These are phyloP conservation scores for Sapajus apella DNA, from an alignment of 2,113 vertebrate genomes.

Conservation along the genomic window DNA sequence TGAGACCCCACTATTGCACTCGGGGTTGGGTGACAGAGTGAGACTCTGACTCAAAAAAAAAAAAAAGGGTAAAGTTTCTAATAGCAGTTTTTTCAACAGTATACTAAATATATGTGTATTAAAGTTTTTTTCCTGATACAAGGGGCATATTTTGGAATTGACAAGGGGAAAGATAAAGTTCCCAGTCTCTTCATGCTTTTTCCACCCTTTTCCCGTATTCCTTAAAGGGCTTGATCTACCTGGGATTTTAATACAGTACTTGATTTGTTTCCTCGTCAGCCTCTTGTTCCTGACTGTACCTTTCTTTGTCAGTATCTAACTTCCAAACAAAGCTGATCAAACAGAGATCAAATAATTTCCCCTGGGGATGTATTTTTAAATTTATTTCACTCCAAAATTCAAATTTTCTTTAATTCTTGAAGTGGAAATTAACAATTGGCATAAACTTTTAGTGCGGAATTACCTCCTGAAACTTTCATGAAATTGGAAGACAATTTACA, in stretches of 20 bases:
- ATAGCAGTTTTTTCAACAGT: neutral
- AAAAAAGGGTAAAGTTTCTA: neutral
- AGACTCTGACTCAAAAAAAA: too few relatives aligned
- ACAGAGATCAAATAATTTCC: neutral
- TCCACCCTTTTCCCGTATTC: too few relatives aligned
- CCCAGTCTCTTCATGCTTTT: neutral
- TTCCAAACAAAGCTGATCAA: conserved; percentile 43
- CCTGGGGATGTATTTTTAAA: neutral
- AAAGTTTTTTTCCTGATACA: neutral
- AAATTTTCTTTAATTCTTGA: conserved; percentile 38
- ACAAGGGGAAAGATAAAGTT: neutral
- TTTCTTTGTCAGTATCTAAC: conserved; percentile 42
- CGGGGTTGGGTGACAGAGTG: too few relatives aligned
- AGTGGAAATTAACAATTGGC: conserved; percentile 17
- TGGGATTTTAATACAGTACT: neutral
- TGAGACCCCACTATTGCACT: too few relatives aligned
- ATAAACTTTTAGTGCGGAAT: conserved; percentile 48
- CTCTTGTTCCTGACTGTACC: neutral
- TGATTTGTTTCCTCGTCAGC: neutral
- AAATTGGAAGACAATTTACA: conserved; percentile 28
- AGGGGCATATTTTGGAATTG: neutral
- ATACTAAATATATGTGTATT: neutral
- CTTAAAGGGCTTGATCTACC: neutral
- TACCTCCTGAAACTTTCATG: conserved; percentile 55
- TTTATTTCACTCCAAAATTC: conserved; percentile 46